Evolutionary conservation across 2,888 invertebrate genomes (phyloP).

Genomic region (Dioctria rufipes): DNA sequence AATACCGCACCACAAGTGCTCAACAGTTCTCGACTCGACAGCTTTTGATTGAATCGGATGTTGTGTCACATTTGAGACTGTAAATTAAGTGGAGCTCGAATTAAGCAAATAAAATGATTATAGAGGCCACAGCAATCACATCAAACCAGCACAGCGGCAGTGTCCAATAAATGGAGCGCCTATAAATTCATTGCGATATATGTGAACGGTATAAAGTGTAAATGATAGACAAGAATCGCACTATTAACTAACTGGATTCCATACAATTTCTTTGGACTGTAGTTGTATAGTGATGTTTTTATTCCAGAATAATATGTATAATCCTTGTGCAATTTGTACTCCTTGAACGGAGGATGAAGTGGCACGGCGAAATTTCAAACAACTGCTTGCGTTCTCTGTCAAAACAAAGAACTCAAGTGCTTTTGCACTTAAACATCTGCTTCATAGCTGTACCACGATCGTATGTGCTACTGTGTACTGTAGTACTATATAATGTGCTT

Average conservation of each 20-base stretch:
- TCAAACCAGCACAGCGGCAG: background rate
- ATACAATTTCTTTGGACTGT: background rate
- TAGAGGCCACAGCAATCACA: slow-evolving; percentile 7
- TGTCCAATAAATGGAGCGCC: background rate
- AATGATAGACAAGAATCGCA: too few relatives aligned
- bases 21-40: slow-evolving; percentile 45
- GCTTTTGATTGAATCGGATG: slow-evolving; percentile 58
- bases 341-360: too few relatives aligned
- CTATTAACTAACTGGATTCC: too few relatives aligned
- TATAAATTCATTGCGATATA: too few relatives aligned
- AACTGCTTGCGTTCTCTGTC: slow-evolving; percentile 26
- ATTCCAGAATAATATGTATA: too few relatives aligned
- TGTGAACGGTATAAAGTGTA: background rate
- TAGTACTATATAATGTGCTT: background rate
- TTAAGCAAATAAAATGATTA: slow-evolving; percentile 57
- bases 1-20: slow-evolving; percentile 21
- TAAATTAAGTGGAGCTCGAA: slow-evolving; percentile 58
- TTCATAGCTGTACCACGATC: background rate
- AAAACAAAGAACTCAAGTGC: slow-evolving; percentile 31
- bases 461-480: background rate
- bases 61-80: slow-evolving; percentile 58
- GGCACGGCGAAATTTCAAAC: background rate
- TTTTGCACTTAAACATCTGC: slow-evolving; percentile 45
- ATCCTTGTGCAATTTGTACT: too few relatives aligned
- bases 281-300: background rate